Percentiles rank a stretch among this genome's conserved stretches.
These are phyloP conservation scores for Gerris lacustris DNA, from an alignment of 2,888 invertebrate species.

Conservation along the genomic window DNA sequence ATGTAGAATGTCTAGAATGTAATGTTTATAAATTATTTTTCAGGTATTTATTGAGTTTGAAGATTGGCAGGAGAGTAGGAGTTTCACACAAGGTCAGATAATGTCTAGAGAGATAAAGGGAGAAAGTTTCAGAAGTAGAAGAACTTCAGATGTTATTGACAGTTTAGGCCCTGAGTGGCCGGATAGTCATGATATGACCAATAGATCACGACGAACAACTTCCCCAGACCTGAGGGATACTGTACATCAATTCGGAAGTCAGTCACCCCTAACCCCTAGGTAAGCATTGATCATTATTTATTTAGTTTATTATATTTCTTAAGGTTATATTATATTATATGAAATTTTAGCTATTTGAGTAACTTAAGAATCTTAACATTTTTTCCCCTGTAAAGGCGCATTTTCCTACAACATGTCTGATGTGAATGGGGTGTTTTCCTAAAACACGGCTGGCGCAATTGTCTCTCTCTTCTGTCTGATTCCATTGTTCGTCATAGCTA, in stretches of 20 bases:
- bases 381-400: no score
- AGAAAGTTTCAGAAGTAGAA: neutral
- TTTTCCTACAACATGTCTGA: no score
- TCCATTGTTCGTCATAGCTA: no score
- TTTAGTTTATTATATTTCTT: no score
- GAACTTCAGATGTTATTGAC: neutral
- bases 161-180: neutral
- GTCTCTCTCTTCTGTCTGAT: no score
- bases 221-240: neutral
- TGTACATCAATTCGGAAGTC: neutral
- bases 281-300: neutral
- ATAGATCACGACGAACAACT: neutral
- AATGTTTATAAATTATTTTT: no score
- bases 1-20: no score
- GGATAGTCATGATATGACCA: neutral
- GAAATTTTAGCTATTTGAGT: no score
- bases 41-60: slow-evolving; percentile 1
- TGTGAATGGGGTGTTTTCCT: no score
- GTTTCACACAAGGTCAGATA: neutral
- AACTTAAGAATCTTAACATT: no score
- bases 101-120: neutral
- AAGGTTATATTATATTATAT: no score
- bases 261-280: neutral
- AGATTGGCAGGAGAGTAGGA: neutral
- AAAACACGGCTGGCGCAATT: no score